These are phyloP conservation scores for Oryzias curvinotus DNA, from an alignment of 2,113 vertebrate species.

Conservation along the genomic window DNA sequence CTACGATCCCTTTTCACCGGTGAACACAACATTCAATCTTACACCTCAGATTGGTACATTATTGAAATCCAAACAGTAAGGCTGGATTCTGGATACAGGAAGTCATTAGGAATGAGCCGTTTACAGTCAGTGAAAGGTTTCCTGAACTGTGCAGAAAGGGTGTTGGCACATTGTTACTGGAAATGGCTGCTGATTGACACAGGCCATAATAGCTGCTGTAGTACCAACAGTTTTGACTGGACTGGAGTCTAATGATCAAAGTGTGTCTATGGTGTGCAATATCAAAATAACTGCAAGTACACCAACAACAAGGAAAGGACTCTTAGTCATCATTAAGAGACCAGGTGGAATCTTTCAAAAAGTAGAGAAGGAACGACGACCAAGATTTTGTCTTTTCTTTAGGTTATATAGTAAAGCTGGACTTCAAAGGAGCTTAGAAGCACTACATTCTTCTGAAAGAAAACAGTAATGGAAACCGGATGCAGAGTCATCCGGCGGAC, in stretches of 20 bases:
- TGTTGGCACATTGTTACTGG: slow-evolving; percentile 64
- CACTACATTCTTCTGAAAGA: slow-evolving; percentile 49
- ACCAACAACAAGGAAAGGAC: no score
- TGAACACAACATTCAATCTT: no score
- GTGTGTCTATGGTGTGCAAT: slow-evolving; percentile 10
- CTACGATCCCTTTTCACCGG: no score
- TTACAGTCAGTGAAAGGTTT: slow-evolving; percentile 62
- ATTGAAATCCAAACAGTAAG: slow-evolving; percentile 29
- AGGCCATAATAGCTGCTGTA: slow-evolving; percentile 55
- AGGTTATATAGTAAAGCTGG: slow-evolving; percentile 38
- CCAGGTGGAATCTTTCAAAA: no score
- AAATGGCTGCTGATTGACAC: slow-evolving; percentile 75
- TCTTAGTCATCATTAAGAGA: no score
- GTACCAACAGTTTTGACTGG: slow-evolving; percentile 63
- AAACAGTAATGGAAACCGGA: slow-evolving; percentile 65
- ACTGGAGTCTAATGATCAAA: slow-evolving; percentile 26
- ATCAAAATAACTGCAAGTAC: neutral
- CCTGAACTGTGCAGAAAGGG: slow-evolving; percentile 65
- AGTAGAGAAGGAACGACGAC: no score
- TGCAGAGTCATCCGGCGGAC: slow-evolving; percentile 59
- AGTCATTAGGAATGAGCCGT: slow-evolving; percentile 73
- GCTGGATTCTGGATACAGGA: slow-evolving; percentile 52
- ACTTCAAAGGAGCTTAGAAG: slow-evolving; percentile 66
- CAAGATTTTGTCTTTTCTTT: slow-evolving; percentile 22
- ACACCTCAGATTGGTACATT: slow-evolving; percentile 14